phyloP scores from a whole-genome alignment of 2,113 vertebrate species.

The Alaudala cheleensis region DNA sequence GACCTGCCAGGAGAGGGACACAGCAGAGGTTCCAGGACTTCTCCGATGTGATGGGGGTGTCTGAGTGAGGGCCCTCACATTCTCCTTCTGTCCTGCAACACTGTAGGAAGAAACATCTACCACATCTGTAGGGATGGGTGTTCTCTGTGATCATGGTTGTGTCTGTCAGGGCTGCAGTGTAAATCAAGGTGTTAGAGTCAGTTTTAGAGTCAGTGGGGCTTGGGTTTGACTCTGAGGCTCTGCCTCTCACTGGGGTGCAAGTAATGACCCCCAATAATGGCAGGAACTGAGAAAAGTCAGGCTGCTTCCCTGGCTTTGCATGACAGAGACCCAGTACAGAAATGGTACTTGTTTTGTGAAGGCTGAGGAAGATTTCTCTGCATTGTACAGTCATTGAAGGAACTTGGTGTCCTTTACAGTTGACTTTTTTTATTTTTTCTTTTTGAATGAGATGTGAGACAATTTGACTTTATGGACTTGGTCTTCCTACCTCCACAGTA shows the following conservation, averaged over 20 bases:
- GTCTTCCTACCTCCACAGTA: neutral
- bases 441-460: neutral
- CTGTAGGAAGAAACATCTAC: neutral
- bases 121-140: neutral
- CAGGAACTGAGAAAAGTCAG: neutral
- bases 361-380: neutral
- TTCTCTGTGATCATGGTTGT: neutral
- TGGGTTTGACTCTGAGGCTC: neutral
- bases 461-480: neutral
- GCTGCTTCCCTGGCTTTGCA: neutral
- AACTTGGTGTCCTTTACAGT: neutral
- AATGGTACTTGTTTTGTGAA: neutral
- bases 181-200: neutral
- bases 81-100: fast-evolving
- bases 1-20: neutral
- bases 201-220: neutral
- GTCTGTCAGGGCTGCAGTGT: neutral
- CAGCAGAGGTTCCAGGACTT: neutral
- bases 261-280: neutral
- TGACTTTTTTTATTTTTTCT: neutral
- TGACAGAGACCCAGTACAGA: neutral
- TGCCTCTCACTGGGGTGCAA: neutral
- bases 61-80: neutral
- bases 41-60: fast-evolving
- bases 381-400: neutral